phyloP scores from a whole-genome alignment of 2,113 vertebrate species.

The Pterophyllum scalare region DNA sequence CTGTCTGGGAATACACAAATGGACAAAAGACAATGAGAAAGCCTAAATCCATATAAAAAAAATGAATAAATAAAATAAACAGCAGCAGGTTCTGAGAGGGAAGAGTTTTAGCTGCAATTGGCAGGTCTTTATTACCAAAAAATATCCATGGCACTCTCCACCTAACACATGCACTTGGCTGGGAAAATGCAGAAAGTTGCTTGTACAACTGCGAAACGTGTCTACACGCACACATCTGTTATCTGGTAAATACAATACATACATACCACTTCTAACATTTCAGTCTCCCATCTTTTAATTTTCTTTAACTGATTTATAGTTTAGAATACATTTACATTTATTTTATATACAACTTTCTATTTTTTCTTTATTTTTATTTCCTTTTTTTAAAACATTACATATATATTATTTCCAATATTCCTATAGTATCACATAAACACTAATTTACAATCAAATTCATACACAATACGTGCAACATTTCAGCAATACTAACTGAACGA shows the following conservation, averaged over 20 bases:
- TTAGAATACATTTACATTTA: not conserved
- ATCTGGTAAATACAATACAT: not conserved
- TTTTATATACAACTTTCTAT: accelerated
- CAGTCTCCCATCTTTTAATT: not conserved
- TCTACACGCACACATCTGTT: not conserved
- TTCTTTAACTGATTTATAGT: not conserved
- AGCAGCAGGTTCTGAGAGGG: no score
- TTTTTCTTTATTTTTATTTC: not conserved
- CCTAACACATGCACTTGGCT: not conserved
- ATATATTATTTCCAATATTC: not conserved
- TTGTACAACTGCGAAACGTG: not conserved
- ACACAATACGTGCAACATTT: not conserved
- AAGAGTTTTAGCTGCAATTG: no score
- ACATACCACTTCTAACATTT: not conserved
- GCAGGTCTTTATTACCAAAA: no score
- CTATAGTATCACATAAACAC: not conserved
- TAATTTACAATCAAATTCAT: not conserved
- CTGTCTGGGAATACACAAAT: not conserved
- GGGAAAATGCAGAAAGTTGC: not conserved
- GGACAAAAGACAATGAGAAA: not conserved
- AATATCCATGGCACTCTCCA: not conserved
- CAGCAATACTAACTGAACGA: no score
- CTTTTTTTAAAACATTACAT: not conserved
- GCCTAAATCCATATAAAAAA: not conserved
- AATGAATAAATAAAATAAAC: no score